phyloP scores from a whole-genome alignment of 2,888 invertebrate genomes.

The Thereva unica region DNA sequence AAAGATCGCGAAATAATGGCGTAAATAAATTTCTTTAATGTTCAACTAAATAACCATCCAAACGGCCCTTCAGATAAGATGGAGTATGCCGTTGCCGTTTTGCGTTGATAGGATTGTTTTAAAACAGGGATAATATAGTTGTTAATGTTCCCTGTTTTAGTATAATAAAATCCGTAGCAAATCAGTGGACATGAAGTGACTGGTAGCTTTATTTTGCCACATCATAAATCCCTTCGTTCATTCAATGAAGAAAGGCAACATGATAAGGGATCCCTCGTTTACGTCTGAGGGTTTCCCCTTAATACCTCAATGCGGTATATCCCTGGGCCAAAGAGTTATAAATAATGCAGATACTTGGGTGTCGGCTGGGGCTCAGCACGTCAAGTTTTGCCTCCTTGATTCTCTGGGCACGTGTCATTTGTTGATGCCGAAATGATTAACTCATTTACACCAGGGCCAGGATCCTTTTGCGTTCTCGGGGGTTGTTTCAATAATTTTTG shows the following conservation, averaged over 20 bases:
- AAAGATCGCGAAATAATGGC: slow-evolving; percentile 3
- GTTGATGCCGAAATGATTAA: slow-evolving; percentile 40
- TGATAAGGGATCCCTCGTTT: too few species aligned
- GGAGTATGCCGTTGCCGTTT: too few species aligned
- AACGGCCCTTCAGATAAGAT: background rate
- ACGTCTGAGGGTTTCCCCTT: background rate
- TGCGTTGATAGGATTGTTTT: too few species aligned
- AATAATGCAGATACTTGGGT: slow-evolving; percentile 33
- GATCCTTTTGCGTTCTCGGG: background rate
- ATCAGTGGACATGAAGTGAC: too few species aligned
- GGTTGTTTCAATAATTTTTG: slow-evolving; percentile 4
- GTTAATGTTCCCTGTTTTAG: too few species aligned
- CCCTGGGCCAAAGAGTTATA: slow-evolving; percentile 24
- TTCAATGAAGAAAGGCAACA: too few species aligned
- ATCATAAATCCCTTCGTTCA: too few species aligned
- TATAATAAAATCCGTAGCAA: too few species aligned
- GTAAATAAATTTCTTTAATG: slow-evolving; percentile 25
- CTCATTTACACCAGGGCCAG: slow-evolving; percentile 34
- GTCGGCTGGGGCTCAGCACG: slow-evolving; percentile 18
- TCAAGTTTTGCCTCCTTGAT: slow-evolving; percentile 16
- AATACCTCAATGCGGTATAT: slow-evolving; percentile 23
- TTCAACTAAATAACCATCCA: slow-evolving; percentile 10
- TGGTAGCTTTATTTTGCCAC: too few species aligned
- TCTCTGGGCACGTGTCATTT: slow-evolving; percentile 38
- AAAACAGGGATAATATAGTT: too few species aligned